Evolutionary conservation across 1,140 invertebrate genomes (phyloP), one percentile per base, ranked within the genome.

Genomic region (Heliconius hewitsoni): DNA sequence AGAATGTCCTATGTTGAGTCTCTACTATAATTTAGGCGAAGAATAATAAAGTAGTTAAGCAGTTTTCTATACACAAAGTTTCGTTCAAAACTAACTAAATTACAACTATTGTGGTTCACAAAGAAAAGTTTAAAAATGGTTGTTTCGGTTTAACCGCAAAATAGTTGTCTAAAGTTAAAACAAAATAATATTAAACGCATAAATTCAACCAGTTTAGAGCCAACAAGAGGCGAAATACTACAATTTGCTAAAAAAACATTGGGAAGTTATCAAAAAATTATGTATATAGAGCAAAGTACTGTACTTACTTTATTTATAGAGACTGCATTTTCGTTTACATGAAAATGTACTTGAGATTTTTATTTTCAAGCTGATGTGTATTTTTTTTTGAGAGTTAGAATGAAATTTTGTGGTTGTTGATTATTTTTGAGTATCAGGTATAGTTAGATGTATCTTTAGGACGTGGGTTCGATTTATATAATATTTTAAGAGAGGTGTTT

Each of bases 91-190:
- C 57, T 76, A 76, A 70, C 57, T 76, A 76, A 66, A 76, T 76
- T 76, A 76, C 42, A 76, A 76, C 57, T 66, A 76, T 34, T 74
- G 52, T 66, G 34, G 74, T 60, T 66, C 57, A 66, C 74, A 76
- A 66, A 76, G 74, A 66, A 76, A 76, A 76, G 34, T 76, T 76
- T 76, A 76, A 76, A 76, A 76, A 76, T 66, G 39, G 34, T 60
- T 70, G 74, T 66, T 76, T 76, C 57, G 74, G 55, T 76, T 75
- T 16, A 39, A 34, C 50, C 52, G 50, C 73, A 74, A 60, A 74
- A 60, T 74, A 74, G 73, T 74, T 60, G 50, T 74, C 52, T 74
- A 52, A 74, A 74, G 30, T 74, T 74, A 37, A 57, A 57, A 74
- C 73, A 55, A 37, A 74, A 74, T 74, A 74, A 74, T 74, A 60